Percentiles rank a stretch among this genome's conserved stretches.
Conservation (phyloP, 2,797 vertebrate genomes). For the Halcyon chelicuti region DNA sequence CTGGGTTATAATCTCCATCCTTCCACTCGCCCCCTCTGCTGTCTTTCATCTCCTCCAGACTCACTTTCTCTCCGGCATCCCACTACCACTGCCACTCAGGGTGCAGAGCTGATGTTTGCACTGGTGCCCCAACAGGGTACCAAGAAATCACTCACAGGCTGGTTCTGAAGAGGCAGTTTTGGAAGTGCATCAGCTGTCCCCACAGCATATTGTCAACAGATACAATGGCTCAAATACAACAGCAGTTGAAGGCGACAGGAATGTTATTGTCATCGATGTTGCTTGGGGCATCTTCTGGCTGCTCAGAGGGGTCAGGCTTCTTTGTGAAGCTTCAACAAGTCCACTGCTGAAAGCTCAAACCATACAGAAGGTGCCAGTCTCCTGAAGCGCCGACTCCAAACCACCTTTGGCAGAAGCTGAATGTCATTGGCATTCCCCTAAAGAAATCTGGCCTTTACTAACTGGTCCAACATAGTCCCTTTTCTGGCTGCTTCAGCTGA, state of each 20-base stretch:
- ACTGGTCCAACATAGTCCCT: rapidly evolving
- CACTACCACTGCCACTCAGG: background rate
- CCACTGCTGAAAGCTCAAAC: background rate
- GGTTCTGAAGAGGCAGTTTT: background rate
- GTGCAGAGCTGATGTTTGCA: background rate
- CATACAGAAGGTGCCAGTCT: background rate
- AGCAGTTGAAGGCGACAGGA: background rate
- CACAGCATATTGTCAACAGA: background rate
- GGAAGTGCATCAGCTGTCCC: background rate
- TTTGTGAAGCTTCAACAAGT: background rate
- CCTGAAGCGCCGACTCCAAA: background rate
- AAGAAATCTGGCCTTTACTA: rapidly evolving
- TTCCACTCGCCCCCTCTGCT: background rate
- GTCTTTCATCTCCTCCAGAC: background rate
- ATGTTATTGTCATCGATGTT: background rate
- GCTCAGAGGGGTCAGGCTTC: rapidly evolving
- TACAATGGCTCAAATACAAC: background rate
- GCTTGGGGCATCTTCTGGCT: background rate
- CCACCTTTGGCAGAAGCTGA: background rate
- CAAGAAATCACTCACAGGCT: background rate
- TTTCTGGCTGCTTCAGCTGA: background rate
- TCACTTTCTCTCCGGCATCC: background rate
- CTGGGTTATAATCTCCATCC: background rate
- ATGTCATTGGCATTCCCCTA: background rate
- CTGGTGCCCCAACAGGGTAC: background rate